Evolutionary conservation across 2,797 vertebrate genomes (phyloP).

Genomic region (Falco novaeseelandiae): DNA sequence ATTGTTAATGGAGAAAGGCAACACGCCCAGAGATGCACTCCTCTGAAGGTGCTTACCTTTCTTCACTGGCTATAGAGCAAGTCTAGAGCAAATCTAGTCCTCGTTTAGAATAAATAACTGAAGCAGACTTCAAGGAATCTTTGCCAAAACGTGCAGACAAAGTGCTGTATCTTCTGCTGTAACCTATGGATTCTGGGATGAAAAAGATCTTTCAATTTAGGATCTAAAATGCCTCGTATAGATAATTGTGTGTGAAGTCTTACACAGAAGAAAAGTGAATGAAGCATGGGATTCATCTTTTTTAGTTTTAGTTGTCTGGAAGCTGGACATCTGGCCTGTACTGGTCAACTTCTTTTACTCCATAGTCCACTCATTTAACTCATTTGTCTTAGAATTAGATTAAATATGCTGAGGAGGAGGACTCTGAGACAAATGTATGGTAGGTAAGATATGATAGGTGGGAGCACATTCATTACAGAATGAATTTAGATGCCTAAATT

Average conservation of each 20-base stretch:
- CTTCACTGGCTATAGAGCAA: not conserved
- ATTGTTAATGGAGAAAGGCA: not conserved
- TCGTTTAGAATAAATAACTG: not conserved
- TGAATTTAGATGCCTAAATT: not conserved
- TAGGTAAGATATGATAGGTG: not conserved
- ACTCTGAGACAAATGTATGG: not conserved
- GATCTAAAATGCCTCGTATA: not conserved
- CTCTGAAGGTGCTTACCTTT: not conserved
- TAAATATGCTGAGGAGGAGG: not conserved
- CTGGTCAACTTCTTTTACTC: not conserved
- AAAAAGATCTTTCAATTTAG: not conserved
- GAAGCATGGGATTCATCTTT: not conserved
- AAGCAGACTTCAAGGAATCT: not conserved
- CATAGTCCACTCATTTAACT: not conserved
- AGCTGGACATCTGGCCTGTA: not conserved
- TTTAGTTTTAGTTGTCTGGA: not conserved
- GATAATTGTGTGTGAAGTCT: not conserved
- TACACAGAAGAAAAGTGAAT: not conserved
- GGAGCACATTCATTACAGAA: not conserved
- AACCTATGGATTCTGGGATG: not conserved
- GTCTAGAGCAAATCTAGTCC: not conserved
- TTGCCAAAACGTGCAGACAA: not conserved
- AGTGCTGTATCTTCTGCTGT: not conserved
- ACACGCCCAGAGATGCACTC: not conserved
- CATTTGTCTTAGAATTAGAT: not conserved